Evolutionary conservation across 2,888 invertebrate genomes (phyloP).

Genomic region (Zhuqinia jingwanae): DNA sequence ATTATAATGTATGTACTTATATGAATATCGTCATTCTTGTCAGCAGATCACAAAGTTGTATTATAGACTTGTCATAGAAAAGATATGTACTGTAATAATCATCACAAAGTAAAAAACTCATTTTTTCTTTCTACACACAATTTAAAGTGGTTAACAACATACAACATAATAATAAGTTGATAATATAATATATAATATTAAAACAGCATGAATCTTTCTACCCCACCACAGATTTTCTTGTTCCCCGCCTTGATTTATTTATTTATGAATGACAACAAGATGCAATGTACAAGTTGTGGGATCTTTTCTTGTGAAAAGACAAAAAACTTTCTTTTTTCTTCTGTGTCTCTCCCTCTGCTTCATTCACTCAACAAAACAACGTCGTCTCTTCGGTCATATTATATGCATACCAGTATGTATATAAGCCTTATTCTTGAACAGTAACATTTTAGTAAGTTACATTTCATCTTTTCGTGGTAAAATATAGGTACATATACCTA

Average conservation of each 20-base stretch:
- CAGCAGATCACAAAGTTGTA: constrained; percentile 36
- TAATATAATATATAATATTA: constrained; percentile 27
- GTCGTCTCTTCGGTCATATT: too few species aligned
- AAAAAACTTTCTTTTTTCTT: constrained; percentile 59
- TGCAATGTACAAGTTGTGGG: constrained; percentile 51
- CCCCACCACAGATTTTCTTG: constrained; percentile 35
- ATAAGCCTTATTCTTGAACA: background rate
- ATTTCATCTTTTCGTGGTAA: background rate
- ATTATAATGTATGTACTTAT: background rate
- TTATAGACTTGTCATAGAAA: background rate
- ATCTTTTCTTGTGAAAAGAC: constrained; percentile 34
- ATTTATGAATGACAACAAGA: constrained; percentile 62
- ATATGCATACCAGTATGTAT: too few species aligned
- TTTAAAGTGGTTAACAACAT: background rate
- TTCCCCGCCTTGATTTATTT: constrained; percentile 66
- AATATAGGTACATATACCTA: background rate
- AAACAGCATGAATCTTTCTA: constrained; percentile 55
- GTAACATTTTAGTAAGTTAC: background rate
- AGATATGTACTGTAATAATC: constrained; percentile 25
- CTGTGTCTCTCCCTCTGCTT: background rate
- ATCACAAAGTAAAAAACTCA: constrained; percentile 2
- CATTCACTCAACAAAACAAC: too few species aligned
- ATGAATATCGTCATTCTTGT: background rate
- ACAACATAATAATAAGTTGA: constrained; percentile 15
- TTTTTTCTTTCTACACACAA: background rate